Evolutionary conservation across 1,140 invertebrate species (phyloP), one percentile per base, ranked within the genome.

Genomic region (Drosophila setifemur): DNA sequence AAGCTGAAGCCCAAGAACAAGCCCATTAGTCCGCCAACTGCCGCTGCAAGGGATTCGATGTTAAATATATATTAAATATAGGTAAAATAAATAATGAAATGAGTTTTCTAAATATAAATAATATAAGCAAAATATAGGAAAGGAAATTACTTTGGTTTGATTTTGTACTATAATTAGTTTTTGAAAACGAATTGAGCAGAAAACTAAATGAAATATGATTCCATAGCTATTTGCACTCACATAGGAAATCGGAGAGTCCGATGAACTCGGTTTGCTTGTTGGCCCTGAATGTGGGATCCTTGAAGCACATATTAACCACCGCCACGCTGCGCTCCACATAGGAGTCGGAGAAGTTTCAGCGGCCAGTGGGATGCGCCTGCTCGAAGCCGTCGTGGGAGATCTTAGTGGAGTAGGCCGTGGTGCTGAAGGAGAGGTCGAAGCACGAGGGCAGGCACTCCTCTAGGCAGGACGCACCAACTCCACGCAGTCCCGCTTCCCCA

Each of bases 1-100:
- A 95, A 93, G 87, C 95, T 96, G 79, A 96, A 96, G 3, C 95
- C 95, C 91, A 96, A 91, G 76, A 95, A 96, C 0, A 96, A 91
- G 7, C 95, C 95, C n/a, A 96, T 91, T 11, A 96, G 89, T 8
- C 95, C 95, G 49, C 95, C 95, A 6, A 94, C 94, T 74, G 94
- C 95, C 1, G 95, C 95, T 96, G 90, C 1, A 29, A 55, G 1
- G 16, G 0, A 6, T 26, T 0, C 2, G 5, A 21, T 23, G 26
- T 39, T 0, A 29, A 31, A 29, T 0, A 25, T 14, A 19, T 18
- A 7, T n/a, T n/a, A n/a, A n/a, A n/a, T n/a, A n/a, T n/a, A n/a
- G n/a, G n/a, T n/a, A n/a, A n/a, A n/a, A n/a, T n/a, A n/a, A n/a
- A n/a, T n/a, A n/a, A n/a, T n/a, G n/a, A n/a, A n/a, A n/a, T n/a